Conservation (phyloP, 2,797 vertebrate genomes). For the Adelosebastes latens region DNA sequence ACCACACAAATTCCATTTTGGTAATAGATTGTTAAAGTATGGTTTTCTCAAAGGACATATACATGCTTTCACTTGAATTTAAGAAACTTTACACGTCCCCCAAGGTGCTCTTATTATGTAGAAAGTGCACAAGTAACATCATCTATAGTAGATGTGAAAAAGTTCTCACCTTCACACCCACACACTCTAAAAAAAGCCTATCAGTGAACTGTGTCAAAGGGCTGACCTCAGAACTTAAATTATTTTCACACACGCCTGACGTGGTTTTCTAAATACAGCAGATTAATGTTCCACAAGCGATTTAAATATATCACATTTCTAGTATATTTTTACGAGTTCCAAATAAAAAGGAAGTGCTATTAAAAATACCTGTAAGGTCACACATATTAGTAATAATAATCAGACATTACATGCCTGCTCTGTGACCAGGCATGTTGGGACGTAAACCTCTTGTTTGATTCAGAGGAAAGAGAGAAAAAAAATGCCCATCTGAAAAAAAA, state of each 20-base stretch:
- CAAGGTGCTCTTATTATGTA: background rate
- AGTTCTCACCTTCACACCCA: constrained; percentile 1
- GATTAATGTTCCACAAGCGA: background rate
- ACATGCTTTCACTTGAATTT: background rate
- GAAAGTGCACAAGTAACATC: background rate
- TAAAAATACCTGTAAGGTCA: background rate
- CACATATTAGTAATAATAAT: background rate
- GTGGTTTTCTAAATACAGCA: background rate
- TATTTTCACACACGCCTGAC: background rate
- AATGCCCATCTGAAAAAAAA: constrained; percentile 44
- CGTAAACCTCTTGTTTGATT: constrained; percentile 3
- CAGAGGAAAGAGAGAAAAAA: constrained; percentile 39
- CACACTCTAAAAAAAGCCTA: constrained; percentile 8
- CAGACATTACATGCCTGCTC: constrained; percentile 12
- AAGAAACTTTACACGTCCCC: background rate
- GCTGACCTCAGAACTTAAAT: constrained; percentile 5
- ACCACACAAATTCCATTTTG: background rate
- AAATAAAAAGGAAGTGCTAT: constrained; percentile 18
- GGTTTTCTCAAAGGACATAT: background rate
- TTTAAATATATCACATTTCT: background rate
- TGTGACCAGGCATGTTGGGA: constrained; percentile 14
- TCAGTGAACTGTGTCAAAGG: constrained; percentile 24
- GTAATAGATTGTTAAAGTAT: background rate
- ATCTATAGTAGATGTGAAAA: background rate
- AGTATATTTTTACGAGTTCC: background rate